Conservation (phyloP, 1,140 invertebrate genomes). For the Daktulosphaira vitifoliae region DNA sequence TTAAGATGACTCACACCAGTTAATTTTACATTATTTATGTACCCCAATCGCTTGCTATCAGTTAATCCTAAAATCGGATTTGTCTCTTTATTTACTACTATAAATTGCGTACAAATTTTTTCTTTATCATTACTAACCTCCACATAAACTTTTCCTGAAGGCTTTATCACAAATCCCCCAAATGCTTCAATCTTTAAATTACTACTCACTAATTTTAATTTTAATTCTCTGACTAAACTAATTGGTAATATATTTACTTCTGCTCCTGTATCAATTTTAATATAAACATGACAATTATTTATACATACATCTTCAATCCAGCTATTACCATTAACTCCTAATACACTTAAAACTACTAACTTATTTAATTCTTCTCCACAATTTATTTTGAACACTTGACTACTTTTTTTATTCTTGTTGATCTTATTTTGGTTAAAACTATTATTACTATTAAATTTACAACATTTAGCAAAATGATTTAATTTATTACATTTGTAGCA, state of each 20-base stretch:
- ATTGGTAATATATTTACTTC: no score
- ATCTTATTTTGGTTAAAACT: no score
- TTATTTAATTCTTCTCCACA: no score
- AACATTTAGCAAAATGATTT: neutral
- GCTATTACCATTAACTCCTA: neutral
- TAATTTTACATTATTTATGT: constrained; percentile 36
- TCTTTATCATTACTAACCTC: neutral
- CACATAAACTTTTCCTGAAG: neutral
- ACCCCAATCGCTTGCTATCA: constrained; percentile 34
- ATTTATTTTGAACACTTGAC: neutral
- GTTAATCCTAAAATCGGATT: neutral
- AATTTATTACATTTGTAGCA: neutral
- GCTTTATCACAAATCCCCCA: neutral
- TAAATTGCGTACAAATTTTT: neutral
- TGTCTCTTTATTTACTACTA: neutral
- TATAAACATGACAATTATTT: no score
- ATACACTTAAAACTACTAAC: neutral
- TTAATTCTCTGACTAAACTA: neutral
- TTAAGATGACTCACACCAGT: neutral
- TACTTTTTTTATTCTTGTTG: neutral
- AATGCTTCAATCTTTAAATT: neutral
- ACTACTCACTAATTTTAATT: neutral
- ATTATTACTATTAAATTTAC: neutral
- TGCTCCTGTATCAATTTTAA: no score
- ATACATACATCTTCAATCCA: neutral